Evolutionary conservation across 2,797 vertebrate species (phyloP).

Genomic region (Fistularia tabacaria): DNA sequence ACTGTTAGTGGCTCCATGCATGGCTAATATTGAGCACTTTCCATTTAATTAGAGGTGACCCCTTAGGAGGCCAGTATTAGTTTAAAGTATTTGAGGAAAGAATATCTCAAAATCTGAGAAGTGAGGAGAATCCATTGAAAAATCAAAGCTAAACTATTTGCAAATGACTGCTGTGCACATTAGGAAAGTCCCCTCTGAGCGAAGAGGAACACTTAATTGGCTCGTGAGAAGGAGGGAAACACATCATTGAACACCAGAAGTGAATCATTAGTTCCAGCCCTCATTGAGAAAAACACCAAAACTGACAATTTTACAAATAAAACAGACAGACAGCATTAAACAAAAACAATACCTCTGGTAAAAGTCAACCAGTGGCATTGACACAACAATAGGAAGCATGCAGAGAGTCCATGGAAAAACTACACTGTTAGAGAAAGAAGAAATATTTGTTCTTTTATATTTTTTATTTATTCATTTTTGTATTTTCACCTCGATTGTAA

Average conservation of each 20-base stretch:
- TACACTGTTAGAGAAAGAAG: constrained; percentile 7
- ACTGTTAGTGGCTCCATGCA: constrained; percentile 59
- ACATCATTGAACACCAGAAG: too few relatives aligned
- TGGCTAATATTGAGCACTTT: constrained; percentile 60
- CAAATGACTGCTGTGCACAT: constrained; percentile 29
- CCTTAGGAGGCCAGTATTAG: constrained; percentile 31
- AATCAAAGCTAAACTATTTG: constrained; percentile 17
- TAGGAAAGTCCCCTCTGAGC: constrained; percentile 27
- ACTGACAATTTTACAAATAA: too few relatives aligned
- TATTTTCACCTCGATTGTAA: background rate
- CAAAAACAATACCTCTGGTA: too few relatives aligned
- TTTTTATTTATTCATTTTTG: background rate
- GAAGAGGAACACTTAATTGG: constrained; percentile 40
- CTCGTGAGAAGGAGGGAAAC: constrained; percentile 25
- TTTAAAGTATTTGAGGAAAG: too few relatives aligned
- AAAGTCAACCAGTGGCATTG: too few relatives aligned
- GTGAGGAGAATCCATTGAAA: constrained; percentile 23
- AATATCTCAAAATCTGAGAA: constrained; percentile 29
- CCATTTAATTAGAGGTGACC: constrained; percentile 58
- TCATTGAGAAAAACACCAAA: too few relatives aligned
- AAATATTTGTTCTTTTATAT: background rate
- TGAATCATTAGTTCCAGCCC: too few relatives aligned
- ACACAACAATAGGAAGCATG: too few relatives aligned
- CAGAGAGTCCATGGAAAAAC: constrained; percentile 28
- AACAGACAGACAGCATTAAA: too few relatives aligned